Evolutionary conservation across 1,140 invertebrate genomes (phyloP).

Genomic region (Drosophila pachea): DNA sequence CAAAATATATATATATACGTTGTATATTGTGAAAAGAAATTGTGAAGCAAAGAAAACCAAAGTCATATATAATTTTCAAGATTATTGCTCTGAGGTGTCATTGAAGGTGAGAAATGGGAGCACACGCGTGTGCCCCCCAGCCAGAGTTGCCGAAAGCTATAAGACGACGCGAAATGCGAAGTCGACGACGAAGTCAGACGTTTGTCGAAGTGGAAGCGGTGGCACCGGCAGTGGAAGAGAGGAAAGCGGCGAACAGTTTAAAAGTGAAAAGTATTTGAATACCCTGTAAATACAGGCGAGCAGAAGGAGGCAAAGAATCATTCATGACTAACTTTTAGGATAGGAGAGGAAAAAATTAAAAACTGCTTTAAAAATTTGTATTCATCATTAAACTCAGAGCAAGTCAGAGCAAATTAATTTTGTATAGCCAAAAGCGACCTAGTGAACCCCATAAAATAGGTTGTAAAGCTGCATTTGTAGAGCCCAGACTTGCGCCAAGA

Average conservation of each 20-base stretch:
- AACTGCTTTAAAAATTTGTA: too few relatives aligned
- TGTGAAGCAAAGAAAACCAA: conserved; percentile 31
- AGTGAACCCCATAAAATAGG: too few relatives aligned
- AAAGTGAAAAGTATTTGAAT: conserved; percentile 42
- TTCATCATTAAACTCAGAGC: too few relatives aligned
- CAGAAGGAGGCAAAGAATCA: too few relatives aligned
- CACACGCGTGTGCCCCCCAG: conserved; percentile 55
- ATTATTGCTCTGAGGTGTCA: conserved; percentile 67
- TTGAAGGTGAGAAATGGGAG: conserved; percentile 75
- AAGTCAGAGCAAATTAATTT: too few relatives aligned
- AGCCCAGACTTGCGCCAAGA: too few relatives aligned
- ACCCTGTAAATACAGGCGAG: conserved; percentile 13
- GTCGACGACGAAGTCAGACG: conserved; percentile 6
- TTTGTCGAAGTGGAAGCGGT: too few relatives aligned
- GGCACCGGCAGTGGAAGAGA: not conserved
- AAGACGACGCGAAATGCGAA: conserved; percentile 4
- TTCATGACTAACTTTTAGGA: too few relatives aligned
- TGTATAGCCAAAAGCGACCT: too few relatives aligned
- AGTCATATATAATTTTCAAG: conserved; percentile 57
- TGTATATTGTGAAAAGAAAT: conserved; percentile 26
- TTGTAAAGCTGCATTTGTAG: too few relatives aligned
- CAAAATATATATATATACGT: too few relatives aligned
- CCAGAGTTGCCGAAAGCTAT: not conserved
- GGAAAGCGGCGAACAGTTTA: conserved; percentile 10
- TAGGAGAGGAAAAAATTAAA: too few relatives aligned